Evolutionary conservation across 2,888 invertebrate genomes (phyloP), one percentile per base, ranked within the genome.

Genomic region (Drosophila affinis): DNA sequence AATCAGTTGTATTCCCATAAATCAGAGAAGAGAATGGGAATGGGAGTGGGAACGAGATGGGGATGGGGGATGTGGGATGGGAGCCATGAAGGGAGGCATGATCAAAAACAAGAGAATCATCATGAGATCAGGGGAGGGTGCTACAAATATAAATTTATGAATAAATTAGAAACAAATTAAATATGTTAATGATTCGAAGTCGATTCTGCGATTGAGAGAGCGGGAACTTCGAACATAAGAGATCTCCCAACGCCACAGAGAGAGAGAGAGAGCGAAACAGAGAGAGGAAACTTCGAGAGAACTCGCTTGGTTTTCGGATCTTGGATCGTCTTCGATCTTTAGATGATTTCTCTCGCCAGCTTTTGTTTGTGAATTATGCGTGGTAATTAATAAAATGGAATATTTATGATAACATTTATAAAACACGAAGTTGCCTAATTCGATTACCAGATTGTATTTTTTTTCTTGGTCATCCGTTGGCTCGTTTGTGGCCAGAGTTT

Each of bases 391-490:
- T 86, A 86, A 84, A 88, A 83, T 88, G 87, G 87, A 88, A 84
- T 84, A 84, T 88, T 84, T 86, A 84, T 88, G 84, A 88, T 88
- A 86, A 88, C 84, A 88, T 84, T 88, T 83, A 88, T 86, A 84
- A 86, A 86, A 88, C 88, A 84, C 83, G 87, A 84, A 86, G 78
- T 87, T 82, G 88, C 81, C 86, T 88, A 86, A 84, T 84, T 86
- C 86, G 88, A 83, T 83, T 87, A 87, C 88, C 88, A 71, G 80
- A 79, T 76, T 21, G 3, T 21, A 3, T 78, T 68, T 67, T 68
- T 39, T 0, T 78, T 70, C 64, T 39, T 48, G 58, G 64, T 56
- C 72, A 64, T 27, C 44, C 55, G 63, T 24, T 55, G 54, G 45
- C 60, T 65, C 32, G 51, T 46, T 24, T 34, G 34, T 10, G 3